These are phyloP conservation scores for Sparus aurata DNA, from an alignment of 2,797 vertebrate species.

Conservation along the genomic window DNA sequence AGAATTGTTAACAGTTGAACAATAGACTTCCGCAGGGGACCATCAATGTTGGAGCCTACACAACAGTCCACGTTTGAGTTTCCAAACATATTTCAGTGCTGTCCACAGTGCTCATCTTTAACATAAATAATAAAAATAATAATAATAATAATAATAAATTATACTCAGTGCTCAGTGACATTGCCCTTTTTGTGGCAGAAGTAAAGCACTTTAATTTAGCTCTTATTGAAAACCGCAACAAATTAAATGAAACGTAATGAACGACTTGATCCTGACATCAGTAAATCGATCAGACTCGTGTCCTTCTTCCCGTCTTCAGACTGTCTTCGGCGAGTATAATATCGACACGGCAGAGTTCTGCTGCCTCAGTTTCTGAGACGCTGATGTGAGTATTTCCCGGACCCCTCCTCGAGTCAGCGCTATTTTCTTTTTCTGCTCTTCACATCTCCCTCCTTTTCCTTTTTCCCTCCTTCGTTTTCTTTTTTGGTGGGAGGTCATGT, in stretches of 20 bases:
- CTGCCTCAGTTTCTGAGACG: slow-evolving; percentile 45
- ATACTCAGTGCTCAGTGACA: not conserved
- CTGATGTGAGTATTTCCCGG: slow-evolving; percentile 42
- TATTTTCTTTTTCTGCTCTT: not conserved
- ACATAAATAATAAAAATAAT: too few relatives aligned
- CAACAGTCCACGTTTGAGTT: too few relatives aligned
- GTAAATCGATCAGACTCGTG: slow-evolving; percentile 2
- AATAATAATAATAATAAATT: too few relatives aligned
- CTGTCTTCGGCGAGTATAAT: too few relatives aligned
- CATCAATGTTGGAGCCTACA: too few relatives aligned
- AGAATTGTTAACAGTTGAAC: too few relatives aligned
- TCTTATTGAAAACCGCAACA: not conserved
- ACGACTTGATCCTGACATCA: not conserved
- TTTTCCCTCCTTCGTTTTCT: not conserved
- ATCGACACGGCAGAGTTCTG: too few relatives aligned
- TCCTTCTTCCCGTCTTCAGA: slow-evolving; percentile 16
- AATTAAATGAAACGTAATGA: not conserved
- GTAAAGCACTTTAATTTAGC: not conserved
- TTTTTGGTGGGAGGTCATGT: not conserved
- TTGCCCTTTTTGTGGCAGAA: not conserved
- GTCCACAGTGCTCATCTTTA: too few relatives aligned
- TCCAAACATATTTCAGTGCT: too few relatives aligned
- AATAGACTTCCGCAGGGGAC: too few relatives aligned
- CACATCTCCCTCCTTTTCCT: not conserved
- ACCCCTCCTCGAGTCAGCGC: slow-evolving; percentile 36